phyloP scores from a whole-genome alignment of 2,888 invertebrate genomes.

The Drosophila neonasuta region DNA sequence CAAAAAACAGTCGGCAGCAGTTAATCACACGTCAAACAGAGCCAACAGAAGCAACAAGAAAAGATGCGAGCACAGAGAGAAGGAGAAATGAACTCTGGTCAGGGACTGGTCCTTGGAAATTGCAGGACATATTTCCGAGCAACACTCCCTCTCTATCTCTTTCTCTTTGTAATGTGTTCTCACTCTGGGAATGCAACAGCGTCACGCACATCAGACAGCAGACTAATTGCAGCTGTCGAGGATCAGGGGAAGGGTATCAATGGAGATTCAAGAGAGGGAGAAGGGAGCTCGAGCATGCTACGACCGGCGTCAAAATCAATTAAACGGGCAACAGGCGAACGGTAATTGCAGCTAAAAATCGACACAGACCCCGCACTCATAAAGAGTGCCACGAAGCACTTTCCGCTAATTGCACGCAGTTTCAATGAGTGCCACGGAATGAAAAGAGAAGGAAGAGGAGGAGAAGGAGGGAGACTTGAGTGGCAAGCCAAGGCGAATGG shows the following conservation, averaged over 20 bases:
- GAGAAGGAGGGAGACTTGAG: slow-evolving; percentile 22
- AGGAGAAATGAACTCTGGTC: slow-evolving; percentile 8
- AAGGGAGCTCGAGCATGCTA: not conserved
- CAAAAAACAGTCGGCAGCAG: slow-evolving; percentile 48
- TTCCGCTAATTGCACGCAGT: slow-evolving; percentile 77
- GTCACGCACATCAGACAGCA: slow-evolving; percentile 52
- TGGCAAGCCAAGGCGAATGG: slow-evolving; percentile 70
- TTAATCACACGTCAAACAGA: slow-evolving; percentile 68
- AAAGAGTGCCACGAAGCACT: slow-evolving; percentile 65
- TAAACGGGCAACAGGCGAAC: slow-evolving; percentile 74
- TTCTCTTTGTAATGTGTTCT: slow-evolving; percentile 14
- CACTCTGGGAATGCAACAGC: slow-evolving; percentile 56
- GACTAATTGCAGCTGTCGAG: slow-evolving; percentile 69
- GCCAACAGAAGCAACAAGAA: slow-evolving; percentile 39
- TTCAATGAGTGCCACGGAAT: slow-evolving; percentile 14
- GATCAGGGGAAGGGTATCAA: not conserved
- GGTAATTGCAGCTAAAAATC: slow-evolving; percentile 76
- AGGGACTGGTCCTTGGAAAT: slow-evolving; percentile 6
- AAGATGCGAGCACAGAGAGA: not conserved
- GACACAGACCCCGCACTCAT: slow-evolving; percentile 48
- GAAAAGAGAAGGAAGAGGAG: not conserved
- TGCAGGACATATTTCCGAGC: slow-evolving; percentile 22
- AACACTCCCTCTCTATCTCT: not conserved
- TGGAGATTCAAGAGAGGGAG: not conserved
- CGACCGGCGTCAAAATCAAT: slow-evolving; percentile 78